Percentiles rank a stretch among this genome's conserved stretches.
Evolutionary conservation across 2,113 vertebrate species (phyloP).

Genomic region (Vulpes vulpes): DNA sequence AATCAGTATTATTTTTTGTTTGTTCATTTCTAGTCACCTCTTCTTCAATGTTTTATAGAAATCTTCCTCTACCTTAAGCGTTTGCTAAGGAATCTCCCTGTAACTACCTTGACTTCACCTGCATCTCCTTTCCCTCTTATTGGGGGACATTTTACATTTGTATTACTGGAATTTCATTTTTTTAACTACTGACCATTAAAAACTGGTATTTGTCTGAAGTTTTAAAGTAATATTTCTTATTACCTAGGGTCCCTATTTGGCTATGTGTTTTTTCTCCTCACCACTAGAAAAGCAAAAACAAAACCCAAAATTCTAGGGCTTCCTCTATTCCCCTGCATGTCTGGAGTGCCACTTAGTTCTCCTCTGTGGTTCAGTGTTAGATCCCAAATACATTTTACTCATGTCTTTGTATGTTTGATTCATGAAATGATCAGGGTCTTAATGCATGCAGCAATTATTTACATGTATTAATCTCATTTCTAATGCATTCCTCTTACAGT

Average conservation of each 20-base stretch:
- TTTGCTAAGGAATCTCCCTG: constrained; percentile 17
- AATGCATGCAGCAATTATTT: background rate
- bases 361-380: background rate
- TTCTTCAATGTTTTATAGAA: constrained; percentile 41
- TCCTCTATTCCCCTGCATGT: background rate
- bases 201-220: background rate
- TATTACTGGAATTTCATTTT: constrained; percentile 34
- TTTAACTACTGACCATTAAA: background rate
- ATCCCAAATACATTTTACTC: background rate
- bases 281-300: background rate
- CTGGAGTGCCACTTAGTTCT: background rate
- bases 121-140: constrained; percentile 20
- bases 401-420: constrained; percentile 55
- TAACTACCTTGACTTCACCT: background rate
- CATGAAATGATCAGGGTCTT: background rate
- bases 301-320: background rate
- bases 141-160: background rate
- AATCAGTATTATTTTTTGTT: constrained; percentile 28
- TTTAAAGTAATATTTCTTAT: constrained; percentile 52
- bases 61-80: constrained; percentile 14
- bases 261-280: background rate
- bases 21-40: background rate
- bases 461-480: constrained; percentile 35
- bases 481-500: background rate
- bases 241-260: background rate